These are phyloP conservation scores for Artibeus lituratus DNA, from an alignment of 2,797 vertebrate genomes.

Conservation along the genomic window DNA sequence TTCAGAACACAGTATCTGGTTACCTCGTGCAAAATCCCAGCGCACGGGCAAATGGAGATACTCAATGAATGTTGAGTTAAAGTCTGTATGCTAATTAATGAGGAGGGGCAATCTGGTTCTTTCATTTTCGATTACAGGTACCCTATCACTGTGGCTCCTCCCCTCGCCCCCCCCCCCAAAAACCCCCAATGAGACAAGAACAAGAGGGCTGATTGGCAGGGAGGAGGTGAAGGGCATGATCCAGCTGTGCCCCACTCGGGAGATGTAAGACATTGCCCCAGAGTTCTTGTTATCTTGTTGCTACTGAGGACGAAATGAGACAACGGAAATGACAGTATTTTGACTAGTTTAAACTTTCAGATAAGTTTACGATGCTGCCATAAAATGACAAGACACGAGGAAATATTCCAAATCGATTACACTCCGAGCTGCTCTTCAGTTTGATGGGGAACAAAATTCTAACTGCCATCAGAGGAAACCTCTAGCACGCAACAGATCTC, in stretches of 20 bases:
- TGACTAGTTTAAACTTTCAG: not conserved
- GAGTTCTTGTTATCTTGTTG: not conserved
- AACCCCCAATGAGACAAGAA: not conserved
- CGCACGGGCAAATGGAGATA: not conserved
- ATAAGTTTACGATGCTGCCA: not conserved
- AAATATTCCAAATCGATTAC: not conserved
- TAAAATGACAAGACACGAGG: not conserved
- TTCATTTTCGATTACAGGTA: not conserved
- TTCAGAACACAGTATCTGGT: not conserved
- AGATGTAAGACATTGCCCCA: not conserved
- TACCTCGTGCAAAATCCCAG: not conserved
- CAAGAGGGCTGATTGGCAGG: not conserved
- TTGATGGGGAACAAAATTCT: not conserved
- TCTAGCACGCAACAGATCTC: not conserved
- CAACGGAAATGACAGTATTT: not conserved
- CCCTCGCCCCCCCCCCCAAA: not conserved
- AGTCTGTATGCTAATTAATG: not conserved
- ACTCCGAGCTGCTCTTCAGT: not conserved
- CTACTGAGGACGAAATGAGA: not conserved
- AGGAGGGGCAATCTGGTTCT: not conserved
- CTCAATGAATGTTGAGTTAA: not conserved
- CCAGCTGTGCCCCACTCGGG: no score
- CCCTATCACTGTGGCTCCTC: not conserved
- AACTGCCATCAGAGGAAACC: not conserved
- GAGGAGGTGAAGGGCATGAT: not conserved